Evolutionary conservation across 2,113 vertebrate genomes (phyloP), one percentile per base, ranked within the genome.

Genomic region (Oryzias melastigma): DNA sequence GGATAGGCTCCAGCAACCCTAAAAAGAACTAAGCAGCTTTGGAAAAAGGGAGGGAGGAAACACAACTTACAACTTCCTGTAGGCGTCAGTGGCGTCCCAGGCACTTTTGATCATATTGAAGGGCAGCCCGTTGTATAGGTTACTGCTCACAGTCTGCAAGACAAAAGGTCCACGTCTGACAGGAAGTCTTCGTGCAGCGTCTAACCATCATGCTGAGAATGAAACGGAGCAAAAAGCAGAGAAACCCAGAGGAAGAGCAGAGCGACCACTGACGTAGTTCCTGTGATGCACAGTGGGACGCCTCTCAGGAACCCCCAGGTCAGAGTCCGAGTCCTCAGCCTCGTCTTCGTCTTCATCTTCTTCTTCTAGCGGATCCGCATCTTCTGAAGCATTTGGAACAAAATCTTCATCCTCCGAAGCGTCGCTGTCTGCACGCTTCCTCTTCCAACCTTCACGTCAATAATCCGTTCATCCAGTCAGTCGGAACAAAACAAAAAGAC

Each of bases 31-130:
- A 22, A 22, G 22, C 22, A 22, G n/a, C n/a, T n/a, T n/a, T n/a
- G n/a, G n/a, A n/a, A n/a, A n/a, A n/a, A n/a, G n/a, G n/a, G n/a
- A n/a, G n/a, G n/a, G n/a, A n/a, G 3, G 12, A 2, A 10, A 12
- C 48, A 45, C 10, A 2, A 62, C 96, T 94, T 85, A 96, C 96
- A 94, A 88, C 50, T 90, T 88, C 87, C 90, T 94, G 61, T 92
- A 95, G 2, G 84, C 72, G 47, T 87, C 83, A 5, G 89, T 83
- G 42, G 89, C 75, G 7, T 89, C 90, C 91, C 90, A 92, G 17
- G 93, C 85, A 0, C 88, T 84, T 15, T 78, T 90, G 91, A 95
- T 95, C 75, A 91, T 46, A 51, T 73, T 85, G 62, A 83, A 88
- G 51, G 80, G 60, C 52, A 97, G 84, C 12, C 94, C 94, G 0